Evolutionary conservation across 1,140 invertebrate genomes (phyloP).

Genomic region (Nomia melanderi): DNA sequence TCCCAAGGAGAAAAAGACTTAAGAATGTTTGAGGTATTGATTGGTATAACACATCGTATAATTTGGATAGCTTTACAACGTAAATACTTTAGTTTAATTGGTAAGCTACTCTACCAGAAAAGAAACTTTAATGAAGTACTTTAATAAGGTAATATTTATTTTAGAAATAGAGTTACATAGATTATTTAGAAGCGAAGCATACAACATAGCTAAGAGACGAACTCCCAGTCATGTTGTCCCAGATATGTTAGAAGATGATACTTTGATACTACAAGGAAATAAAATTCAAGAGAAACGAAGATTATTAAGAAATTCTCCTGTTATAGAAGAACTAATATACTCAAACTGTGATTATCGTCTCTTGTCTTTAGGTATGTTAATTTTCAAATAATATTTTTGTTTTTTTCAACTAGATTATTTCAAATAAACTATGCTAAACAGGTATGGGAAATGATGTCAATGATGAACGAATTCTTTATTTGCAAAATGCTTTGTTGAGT

Average conservation of each 20-base stretch:
- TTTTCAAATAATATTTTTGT: not conserved
- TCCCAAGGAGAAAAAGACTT: slow-evolving; percentile 84
- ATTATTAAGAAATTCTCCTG: slow-evolving; percentile 69
- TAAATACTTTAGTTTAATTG: slow-evolving; percentile 82
- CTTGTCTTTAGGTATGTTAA: slow-evolving; percentile 64
- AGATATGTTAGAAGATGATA: slow-evolving; percentile 67
- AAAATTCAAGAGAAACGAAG: slow-evolving; percentile 60
- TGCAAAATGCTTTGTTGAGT: slow-evolving; percentile 70
- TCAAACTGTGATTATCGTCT: slow-evolving; percentile 68
- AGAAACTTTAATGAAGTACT: not conserved
- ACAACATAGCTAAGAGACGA: slow-evolving; percentile 76
- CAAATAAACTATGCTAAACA: slow-evolving; percentile 36
- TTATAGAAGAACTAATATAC: slow-evolving; percentile 68
- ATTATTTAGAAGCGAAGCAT: slow-evolving; percentile 83
- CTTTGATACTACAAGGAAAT: slow-evolving; percentile 68
- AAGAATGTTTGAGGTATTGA: slow-evolving; percentile 82
- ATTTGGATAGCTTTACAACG: slow-evolving; percentile 84
- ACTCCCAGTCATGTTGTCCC: slow-evolving; percentile 40
- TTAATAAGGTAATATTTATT: slow-evolving; percentile 28
- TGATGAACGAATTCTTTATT: slow-evolving; percentile 69
- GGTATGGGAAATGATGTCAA: slow-evolving; percentile 48
- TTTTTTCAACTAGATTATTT: not conserved
- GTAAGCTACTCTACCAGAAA: slow-evolving; percentile 61
- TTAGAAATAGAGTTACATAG: slow-evolving; percentile 83
- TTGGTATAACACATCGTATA: slow-evolving; percentile 82